Conservation (phyloP, 2,113 vertebrate species). For the Spheniscus mendiculus region DNA sequence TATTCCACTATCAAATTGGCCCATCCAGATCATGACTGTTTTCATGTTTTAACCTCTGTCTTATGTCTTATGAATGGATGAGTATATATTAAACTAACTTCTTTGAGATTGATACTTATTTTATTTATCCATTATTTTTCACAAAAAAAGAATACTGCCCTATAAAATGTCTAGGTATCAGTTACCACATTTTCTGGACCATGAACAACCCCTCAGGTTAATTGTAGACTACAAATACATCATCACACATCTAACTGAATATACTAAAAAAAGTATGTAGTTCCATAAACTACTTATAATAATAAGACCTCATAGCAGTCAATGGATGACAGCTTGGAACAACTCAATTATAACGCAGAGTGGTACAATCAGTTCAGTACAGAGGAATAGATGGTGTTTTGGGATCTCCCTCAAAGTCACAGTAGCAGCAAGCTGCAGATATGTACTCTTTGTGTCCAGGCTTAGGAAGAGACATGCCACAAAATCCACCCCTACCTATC, state of each 20-base stretch:
- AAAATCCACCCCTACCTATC: neutral
- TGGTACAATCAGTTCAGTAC: neutral
- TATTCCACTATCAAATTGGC: neutral
- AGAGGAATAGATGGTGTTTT: neutral
- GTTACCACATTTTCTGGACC: neutral
- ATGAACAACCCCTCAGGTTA: neutral
- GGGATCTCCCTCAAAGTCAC: neutral
- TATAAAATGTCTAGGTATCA: neutral
- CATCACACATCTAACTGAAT: neutral
- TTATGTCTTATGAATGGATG: neutral
- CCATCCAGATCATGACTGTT: neutral
- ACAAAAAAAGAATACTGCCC: neutral
- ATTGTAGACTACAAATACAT: neutral
- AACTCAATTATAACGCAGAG: neutral
- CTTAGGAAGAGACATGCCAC: neutral
- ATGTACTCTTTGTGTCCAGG: neutral
- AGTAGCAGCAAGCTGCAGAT: neutral
- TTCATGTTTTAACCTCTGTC: neutral
- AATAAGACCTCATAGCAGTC: neutral
- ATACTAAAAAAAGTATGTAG: neutral
- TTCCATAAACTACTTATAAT: neutral
- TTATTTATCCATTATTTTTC: neutral
- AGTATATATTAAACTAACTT: neutral
- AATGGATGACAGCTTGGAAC: neutral
- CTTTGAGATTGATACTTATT: neutral